phyloP scores from a whole-genome alignment of 2,113 vertebrate genomes.

The Sterna hirundo region DNA sequence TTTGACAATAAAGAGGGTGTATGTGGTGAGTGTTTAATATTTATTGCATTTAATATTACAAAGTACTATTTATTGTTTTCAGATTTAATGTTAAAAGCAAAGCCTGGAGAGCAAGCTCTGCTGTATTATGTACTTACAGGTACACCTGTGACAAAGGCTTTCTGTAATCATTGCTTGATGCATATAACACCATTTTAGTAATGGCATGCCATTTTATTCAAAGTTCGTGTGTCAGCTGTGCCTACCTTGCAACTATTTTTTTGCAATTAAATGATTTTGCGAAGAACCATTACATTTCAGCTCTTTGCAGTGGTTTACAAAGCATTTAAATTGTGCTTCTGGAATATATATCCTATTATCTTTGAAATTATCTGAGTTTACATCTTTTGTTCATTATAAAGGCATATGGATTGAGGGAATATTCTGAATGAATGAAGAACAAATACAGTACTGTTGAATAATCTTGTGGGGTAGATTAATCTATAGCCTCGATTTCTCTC shows the following conservation, averaged over 20 bases:
- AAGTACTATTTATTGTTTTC: slow-evolving; percentile 54
- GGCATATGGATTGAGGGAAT: slow-evolving; percentile 69
- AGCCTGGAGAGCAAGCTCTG: slow-evolving; percentile 5
- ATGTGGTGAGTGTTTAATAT: slow-evolving; percentile 74
- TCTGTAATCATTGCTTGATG: not conserved
- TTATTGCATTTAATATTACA: slow-evolving; percentile 42
- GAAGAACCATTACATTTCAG: not conserved
- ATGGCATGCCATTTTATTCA: slow-evolving; percentile 38
- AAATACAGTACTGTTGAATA: slow-evolving; percentile 76
- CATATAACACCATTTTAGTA: slow-evolving; percentile 43
- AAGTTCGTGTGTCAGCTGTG: slow-evolving; percentile 22
- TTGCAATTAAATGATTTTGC: slow-evolving; percentile 44
- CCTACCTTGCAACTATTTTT: slow-evolving; percentile 40
- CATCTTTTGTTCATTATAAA: slow-evolving; percentile 60
- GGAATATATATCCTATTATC: slow-evolving; percentile 44
- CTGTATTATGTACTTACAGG: slow-evolving; percentile 13
- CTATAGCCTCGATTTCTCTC: slow-evolving; percentile 79
- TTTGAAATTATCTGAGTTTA: slow-evolving; percentile 64
- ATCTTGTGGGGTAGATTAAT: slow-evolving; percentile 81
- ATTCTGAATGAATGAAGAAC: slow-evolving; percentile 73
- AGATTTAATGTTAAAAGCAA: slow-evolving; percentile 27
- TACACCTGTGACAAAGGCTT: slow-evolving; percentile 24
- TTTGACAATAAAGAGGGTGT: slow-evolving; percentile 66
- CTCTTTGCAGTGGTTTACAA: slow-evolving; percentile 5
- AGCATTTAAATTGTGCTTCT: slow-evolving; percentile 48